Percentiles rank a stretch among this genome's conserved stretches.
Conservation (phyloP, 2,888 invertebrate species). For the Orgyia antiqua region DNA sequence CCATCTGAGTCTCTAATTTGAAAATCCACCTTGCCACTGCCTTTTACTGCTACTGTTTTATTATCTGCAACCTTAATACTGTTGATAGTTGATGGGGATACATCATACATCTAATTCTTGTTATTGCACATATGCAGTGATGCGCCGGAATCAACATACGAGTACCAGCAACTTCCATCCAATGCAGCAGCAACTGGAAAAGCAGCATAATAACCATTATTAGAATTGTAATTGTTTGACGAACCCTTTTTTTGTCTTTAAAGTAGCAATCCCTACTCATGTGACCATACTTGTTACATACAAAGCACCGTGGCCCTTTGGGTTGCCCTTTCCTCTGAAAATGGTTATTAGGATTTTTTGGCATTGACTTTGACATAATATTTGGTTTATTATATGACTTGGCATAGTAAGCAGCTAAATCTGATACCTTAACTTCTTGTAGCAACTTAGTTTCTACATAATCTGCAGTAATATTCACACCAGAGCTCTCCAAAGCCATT, state of each 20-base stretch:
- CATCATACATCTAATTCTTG: constrained; percentile 3
- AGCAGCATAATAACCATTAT: constrained; percentile 1
- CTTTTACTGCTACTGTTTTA: constrained; percentile 4
- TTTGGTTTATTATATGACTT: constrained; percentile 2
- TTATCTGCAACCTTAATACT: not conserved
- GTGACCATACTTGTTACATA: constrained; percentile 15
- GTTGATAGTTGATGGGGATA: not conserved
- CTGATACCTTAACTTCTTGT: constrained; percentile 3
- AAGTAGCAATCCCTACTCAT: constrained; percentile 9
- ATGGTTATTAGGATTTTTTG: constrained; percentile 2
- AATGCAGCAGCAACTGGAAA: not conserved
- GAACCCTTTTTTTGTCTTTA: constrained; percentile 2
- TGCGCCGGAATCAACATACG: constrained; percentile 4
- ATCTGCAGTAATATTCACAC: constrained; percentile 12
- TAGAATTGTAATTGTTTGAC: not conserved
- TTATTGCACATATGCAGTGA: constrained; percentile 9
- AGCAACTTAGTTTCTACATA: constrained; percentile 17
- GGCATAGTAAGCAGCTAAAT: constrained; percentile 1
- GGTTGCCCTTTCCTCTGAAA: not conserved
- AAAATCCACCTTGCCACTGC: constrained; percentile 4
- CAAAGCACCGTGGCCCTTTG: constrained; percentile 21
- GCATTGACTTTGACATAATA: constrained; percentile 1
- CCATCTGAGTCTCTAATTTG: constrained; percentile 1
- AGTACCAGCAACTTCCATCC: not conserved
- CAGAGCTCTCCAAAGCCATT: constrained; percentile 15